phyloP scores from a whole-genome alignment of 2,113 vertebrate species.

The Poeciliopsis turrubarensis region DNA sequence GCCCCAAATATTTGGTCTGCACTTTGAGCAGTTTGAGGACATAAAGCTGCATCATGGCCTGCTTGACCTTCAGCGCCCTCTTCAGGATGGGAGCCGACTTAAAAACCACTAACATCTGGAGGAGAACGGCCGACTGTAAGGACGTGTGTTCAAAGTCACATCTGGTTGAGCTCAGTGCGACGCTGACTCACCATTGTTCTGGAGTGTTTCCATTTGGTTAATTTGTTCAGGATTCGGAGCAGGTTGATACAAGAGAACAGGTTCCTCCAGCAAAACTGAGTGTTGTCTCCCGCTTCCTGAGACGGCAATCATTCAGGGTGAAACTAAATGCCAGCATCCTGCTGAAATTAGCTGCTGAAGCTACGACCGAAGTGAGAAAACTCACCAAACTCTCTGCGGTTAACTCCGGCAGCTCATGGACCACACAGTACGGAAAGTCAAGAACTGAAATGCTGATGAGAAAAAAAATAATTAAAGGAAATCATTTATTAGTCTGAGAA shows the following conservation, averaged over 20 bases:
- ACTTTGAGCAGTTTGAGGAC: constrained; percentile 97
- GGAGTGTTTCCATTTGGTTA: constrained; percentile 99
- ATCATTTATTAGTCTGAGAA: background rate
- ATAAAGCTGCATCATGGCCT: constrained; percentile 99
- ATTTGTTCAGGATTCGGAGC: constrained; percentile 96
- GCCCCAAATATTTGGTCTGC: constrained; percentile 95
- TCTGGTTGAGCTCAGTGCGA: background rate
- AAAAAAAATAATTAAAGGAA: background rate
- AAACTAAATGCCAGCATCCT: background rate
- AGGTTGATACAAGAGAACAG: constrained; percentile 98
- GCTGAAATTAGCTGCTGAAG: background rate
- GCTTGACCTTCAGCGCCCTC: constrained; percentile 96
- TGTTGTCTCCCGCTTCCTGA: constrained; percentile 97
- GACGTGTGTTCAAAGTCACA: background rate
- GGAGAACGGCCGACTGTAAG: background rate
- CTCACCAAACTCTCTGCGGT: constrained; percentile 96
- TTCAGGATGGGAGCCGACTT: constrained; percentile 99
- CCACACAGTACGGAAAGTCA: constrained; percentile 93
- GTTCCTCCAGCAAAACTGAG: constrained; percentile 99
- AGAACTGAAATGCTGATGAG: constrained; percentile 90
- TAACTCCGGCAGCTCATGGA: constrained; percentile 94
- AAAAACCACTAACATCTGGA: constrained; percentile 97
- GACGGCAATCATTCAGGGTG: constrained; percentile 12
- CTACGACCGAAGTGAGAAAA: constrained; percentile 4
- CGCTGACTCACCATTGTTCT: constrained; percentile 90